Evolutionary conservation across 2,888 invertebrate genomes (phyloP), one percentile per base, ranked within the genome.

Genomic region (Rotaria socialis): DNA sequence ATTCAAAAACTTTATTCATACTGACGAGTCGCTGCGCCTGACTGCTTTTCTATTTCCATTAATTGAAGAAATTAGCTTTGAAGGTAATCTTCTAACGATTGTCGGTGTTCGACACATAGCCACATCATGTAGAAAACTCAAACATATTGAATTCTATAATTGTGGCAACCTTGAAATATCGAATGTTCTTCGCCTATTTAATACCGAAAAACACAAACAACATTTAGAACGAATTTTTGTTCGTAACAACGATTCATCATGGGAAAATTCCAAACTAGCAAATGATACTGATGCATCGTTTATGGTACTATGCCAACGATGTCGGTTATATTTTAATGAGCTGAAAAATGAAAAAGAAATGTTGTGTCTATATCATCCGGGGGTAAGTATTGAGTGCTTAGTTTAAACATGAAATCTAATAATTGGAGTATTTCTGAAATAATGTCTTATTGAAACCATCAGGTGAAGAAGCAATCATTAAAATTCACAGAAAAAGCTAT

Each of bases 241-340:
- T 47, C 3, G 47, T 47, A 1, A 8, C 14, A 11, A n/a, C 1
- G 35, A 4, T 11, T 24, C 0, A 6, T n/a, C 2, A 0, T 22
- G 5, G 2, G 0, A 27, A 3, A 41, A 4, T 14, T 2, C 10
- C 0, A 47, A 24, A 3, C 2, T 22, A 7, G 0, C 7, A 24
- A 47, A 0, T 43, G 10, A 24, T 10, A 11, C 6, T 24, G 22
- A 10, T 47, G 3, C 47, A 47, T 47, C 80, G 11, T 80, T 80
- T 5, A 80, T 80, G 47, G 80, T n/a, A 80, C 14, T n/a, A n/a
- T 67, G 67, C 27, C 27, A 35, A 19, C 2, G 35, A 35, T 67
- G 67, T 35, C 16, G 35, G 35, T 35, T 67, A 35, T 35, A 24
- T 35, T 67, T 35, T 16, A 67, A 67, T 67, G 24, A 67, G 27